These are phyloP conservation scores for Halictus ligatus DNA, from an alignment of 2,888 invertebrate genomes.

Conservation along the genomic window DNA sequence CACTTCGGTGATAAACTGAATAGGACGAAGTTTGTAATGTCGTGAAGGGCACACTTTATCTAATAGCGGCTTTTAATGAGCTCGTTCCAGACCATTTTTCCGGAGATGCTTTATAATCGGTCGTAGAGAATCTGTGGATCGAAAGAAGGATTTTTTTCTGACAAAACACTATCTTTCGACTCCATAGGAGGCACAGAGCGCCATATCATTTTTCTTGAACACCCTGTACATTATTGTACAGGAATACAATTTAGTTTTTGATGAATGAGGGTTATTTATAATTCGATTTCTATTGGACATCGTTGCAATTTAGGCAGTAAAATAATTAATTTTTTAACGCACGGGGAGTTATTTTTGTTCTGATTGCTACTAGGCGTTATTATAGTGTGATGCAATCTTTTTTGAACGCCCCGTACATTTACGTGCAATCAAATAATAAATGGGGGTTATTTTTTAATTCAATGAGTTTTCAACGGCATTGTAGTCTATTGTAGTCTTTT, in stretches of 20 bases:
- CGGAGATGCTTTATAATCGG: background rate
- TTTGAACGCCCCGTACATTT: too few species aligned
- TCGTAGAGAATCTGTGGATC: background rate
- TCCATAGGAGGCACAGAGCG: background rate
- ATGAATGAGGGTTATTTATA: background rate
- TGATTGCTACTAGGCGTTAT: too few species aligned
- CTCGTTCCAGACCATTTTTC: constrained; percentile 5
- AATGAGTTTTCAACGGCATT: too few species aligned
- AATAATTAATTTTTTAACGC: too few species aligned
- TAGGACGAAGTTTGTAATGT: constrained; percentile 23
- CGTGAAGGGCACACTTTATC: constrained; percentile 2
- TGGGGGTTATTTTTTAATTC: too few species aligned
- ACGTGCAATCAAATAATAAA: too few species aligned
- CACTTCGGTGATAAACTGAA: constrained; percentile 21
- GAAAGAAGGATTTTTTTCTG: background rate
- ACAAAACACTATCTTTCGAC: background rate
- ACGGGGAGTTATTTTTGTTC: too few species aligned
- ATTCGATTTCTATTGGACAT: too few species aligned
- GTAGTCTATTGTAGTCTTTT: too few species aligned
- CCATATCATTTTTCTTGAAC: background rate
- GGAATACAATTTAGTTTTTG: background rate
- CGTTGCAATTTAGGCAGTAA: too few species aligned
- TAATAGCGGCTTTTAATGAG: background rate
- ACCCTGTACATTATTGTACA: background rate
- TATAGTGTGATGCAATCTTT: too few species aligned